Conservation (phyloP, 2,113 vertebrate species). For the Oncorhynchus keta region DNA sequence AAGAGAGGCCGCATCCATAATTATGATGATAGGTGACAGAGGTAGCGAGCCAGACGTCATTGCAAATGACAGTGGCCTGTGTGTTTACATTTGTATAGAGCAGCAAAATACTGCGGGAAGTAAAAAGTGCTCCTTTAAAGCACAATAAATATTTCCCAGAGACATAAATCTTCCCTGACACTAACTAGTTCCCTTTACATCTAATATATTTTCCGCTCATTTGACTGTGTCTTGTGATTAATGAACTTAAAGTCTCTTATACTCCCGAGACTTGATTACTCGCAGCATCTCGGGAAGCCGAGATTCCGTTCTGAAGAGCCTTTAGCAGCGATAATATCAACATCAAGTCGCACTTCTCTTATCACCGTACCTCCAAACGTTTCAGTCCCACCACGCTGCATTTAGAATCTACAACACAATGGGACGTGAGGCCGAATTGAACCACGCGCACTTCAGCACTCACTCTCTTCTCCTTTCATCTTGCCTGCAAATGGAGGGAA, state of each 20-base stretch:
- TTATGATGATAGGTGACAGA: conserved; percentile 73
- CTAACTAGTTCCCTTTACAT: conserved; percentile 36
- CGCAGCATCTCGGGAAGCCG: conserved; percentile 52
- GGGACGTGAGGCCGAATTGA: conserved; percentile 54
- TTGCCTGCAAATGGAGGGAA: conserved; percentile 65
- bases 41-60: conserved; percentile 63
- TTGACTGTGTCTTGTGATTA: conserved; percentile 55
- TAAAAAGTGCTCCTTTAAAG: too few relatives aligned
- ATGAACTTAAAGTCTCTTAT: conserved; percentile 50
- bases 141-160: conserved; percentile 13
- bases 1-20: conserved; percentile 53
- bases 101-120: background rate
- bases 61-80: conserved; percentile 61
- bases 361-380: conserved; percentile 24
- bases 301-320: conserved; percentile 43
- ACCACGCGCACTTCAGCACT: conserved; percentile 42
- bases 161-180: conserved; percentile 44
- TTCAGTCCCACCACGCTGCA: conserved; percentile 44
- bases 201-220: conserved; percentile 37
- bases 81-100: conserved; percentile 13
- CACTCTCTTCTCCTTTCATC: conserved; percentile 60
- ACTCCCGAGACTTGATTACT: conserved; percentile 57
- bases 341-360: conserved; percentile 54
- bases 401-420: conserved; percentile 50
- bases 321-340: conserved; percentile 48